These are phyloP conservation scores for Onychostruthus taczanowskii DNA, from an alignment of 2,113 vertebrate species.

Conservation along the genomic window DNA sequence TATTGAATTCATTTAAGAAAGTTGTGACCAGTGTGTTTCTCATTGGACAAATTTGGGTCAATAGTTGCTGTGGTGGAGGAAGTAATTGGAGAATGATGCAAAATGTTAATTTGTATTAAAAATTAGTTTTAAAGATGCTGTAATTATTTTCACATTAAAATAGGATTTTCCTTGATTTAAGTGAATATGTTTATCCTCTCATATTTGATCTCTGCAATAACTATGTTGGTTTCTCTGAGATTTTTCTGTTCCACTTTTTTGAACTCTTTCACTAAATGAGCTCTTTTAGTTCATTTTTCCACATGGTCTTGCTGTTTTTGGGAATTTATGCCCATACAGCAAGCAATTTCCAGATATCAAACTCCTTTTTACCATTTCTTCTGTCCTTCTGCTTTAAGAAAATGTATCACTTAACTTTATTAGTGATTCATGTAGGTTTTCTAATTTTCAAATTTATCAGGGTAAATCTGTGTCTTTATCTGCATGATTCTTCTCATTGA, in stretches of 20 bases:
- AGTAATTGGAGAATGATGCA: background rate
- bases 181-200: background rate
- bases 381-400: background rate
- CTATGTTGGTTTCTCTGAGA: background rate
- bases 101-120: background rate
- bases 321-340: background rate
- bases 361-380: background rate
- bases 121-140: background rate
- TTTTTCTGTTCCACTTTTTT: background rate
- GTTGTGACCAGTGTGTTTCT: background rate
- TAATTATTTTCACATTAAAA: background rate
- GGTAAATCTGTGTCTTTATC: background rate
- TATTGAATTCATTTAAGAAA: background rate
- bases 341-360: background rate
- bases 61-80: background rate
- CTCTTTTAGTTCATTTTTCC: background rate
- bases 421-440: rapidly evolving
- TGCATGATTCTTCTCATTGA: background rate
- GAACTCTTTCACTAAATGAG: background rate
- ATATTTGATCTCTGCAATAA: background rate
- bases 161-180: background rate
- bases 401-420: background rate
- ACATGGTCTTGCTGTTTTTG: background rate
- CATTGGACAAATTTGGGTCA: background rate
- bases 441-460: background rate